phyloP scores from a whole-genome alignment of 2,888 invertebrate genomes.

The Hofmannophila pseudospretella region DNA sequence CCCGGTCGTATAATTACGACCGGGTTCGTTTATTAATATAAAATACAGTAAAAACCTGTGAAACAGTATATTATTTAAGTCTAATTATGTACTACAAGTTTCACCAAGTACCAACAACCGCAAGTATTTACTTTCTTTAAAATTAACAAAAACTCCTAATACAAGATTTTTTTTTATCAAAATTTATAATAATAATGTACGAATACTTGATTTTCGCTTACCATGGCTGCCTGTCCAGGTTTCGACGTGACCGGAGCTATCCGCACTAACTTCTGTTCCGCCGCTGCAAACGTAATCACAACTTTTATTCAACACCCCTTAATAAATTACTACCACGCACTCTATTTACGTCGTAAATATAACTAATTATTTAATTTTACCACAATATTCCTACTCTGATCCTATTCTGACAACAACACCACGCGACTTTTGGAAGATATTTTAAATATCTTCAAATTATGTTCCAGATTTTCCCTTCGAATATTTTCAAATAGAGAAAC shows the following conservation, averaged over 20 bases:
- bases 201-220: constrained; percentile 27
- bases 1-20: no score
- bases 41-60: no score
- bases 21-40: no score
- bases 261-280: constrained; percentile 54
- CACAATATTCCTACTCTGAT: not conserved
- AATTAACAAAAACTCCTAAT: no score
- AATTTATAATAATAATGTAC: not conserved
- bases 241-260: constrained; percentile 52
- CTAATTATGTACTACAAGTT: no score
- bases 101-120: no score
- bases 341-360: no score
- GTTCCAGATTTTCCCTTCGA: constrained; percentile 15
- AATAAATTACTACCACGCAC: not conserved
- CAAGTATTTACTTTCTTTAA: no score
- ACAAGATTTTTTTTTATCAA: no score
- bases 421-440: constrained; percentile 7
- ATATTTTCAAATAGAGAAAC: constrained; percentile 19
- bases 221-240: constrained; percentile 28
- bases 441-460: constrained; percentile 12
- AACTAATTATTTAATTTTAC: not conserved
- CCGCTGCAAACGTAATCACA: constrained; percentile 20
- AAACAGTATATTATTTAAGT: no score
- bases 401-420: constrained; percentile 4
- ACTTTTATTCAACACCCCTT: not conserved